phyloP scores from a whole-genome alignment of 1,140 invertebrate species.

The Penaeus indicus region DNA sequence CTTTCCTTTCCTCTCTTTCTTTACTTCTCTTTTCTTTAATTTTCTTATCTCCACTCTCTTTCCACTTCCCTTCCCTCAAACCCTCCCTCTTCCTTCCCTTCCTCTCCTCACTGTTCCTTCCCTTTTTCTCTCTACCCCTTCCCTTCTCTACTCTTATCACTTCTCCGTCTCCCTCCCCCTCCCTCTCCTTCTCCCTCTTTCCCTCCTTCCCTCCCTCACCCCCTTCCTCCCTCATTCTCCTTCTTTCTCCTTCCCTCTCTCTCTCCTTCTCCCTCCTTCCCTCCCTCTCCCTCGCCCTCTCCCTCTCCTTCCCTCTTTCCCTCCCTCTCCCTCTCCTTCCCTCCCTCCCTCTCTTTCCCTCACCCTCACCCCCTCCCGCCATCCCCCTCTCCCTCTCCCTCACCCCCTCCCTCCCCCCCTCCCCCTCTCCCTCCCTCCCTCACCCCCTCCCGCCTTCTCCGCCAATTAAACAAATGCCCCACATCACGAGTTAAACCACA shows the following conservation, averaged over 20 bases:
- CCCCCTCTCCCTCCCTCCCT: background rate
- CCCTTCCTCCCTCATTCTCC: background rate
- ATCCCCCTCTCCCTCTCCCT: background rate
- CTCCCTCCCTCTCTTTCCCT: background rate
- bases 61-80: background rate
- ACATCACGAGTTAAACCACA: too few relatives aligned
- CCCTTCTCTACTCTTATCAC: background rate
- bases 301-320: background rate
- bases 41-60: background rate
- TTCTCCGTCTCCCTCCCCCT: background rate
- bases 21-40: background rate
- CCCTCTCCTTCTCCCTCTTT: background rate
- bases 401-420: background rate
- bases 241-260: background rate
- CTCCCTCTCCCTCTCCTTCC: background rate
- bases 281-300: background rate
- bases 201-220: background rate
- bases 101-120: background rate
- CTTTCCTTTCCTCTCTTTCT: too few relatives aligned
- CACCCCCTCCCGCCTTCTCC: too few relatives aligned
- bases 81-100: background rate
- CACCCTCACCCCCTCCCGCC: too few relatives aligned
- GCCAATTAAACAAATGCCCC: too few relatives aligned
- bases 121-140: background rate
- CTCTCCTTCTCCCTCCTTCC: background rate